A percentile compares a stretch with the other conserved stretches of the same genome.
Conservation (phyloP, 2,888 invertebrate species). For the Euzetes globulus region DNA sequence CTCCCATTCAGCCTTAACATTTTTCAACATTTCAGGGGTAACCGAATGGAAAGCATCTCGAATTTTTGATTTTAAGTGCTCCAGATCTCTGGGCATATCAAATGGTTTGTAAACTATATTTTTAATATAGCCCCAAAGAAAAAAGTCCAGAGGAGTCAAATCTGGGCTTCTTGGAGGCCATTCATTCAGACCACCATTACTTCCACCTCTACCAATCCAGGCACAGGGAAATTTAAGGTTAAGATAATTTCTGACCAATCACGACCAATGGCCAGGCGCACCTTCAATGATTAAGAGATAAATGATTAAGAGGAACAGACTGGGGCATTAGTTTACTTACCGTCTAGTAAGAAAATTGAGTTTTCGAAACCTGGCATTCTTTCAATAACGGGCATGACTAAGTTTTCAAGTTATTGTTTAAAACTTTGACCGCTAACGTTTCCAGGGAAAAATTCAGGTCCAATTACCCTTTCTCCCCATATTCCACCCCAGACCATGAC, state of each 20-base stretch:
- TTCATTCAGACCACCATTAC: not conserved
- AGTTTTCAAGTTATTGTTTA: not conserved
- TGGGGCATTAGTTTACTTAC: too few species aligned
- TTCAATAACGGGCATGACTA: not conserved
- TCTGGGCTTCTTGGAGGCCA: slow-evolving; percentile 23
- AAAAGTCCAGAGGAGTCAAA: slow-evolving; percentile 17
- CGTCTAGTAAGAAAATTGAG: not conserved
- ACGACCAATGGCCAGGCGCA: not conserved
- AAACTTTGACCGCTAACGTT: not conserved
- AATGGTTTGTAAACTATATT: not conserved
- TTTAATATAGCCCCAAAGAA: slow-evolving; percentile 16
- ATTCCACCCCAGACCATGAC: slow-evolving; percentile 11
- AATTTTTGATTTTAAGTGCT: not conserved
- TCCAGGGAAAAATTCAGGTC: not conserved
- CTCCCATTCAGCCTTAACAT: not conserved
- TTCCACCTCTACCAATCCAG: slow-evolving; percentile 18
- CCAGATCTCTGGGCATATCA: too few species aligned
- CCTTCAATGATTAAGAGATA: not conserved
- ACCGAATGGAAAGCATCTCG: not conserved
- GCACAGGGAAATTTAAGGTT: not conserved
- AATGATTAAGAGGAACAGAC: too few species aligned
- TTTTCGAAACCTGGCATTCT: not conserved
- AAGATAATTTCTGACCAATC: not conserved
- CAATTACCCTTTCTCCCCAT: not conserved
- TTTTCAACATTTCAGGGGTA: not conserved